Evolutionary conservation across 1,140 invertebrate species (phyloP), one percentile per base, ranked within the genome.

Genomic region (Protaetia brevitarsis): DNA sequence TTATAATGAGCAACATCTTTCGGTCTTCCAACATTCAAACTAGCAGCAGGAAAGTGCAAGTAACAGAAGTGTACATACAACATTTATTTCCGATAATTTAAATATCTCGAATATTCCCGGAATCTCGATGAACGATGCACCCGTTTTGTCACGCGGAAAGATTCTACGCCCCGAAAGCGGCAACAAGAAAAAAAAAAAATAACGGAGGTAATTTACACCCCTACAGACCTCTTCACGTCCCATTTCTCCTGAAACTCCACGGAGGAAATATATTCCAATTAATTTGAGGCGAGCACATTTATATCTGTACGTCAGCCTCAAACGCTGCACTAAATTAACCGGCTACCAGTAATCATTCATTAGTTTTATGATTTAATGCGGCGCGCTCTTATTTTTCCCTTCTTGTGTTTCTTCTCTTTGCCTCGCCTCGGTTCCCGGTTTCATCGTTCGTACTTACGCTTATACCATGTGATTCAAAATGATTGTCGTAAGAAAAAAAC

Each of bases 301-400:
- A 66, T 68, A 72, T 72, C 69, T 66, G 68, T 68, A 70, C 63
- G 68, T 72, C 70, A 71, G 60, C 65, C 66, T 64, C 65, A 65
- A 70, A 72, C 67, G 71, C 67, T 37, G 64, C 26, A 58, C 67
- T 70, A 72, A 72, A 72, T 72, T 66, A 72, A 58, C 63, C 69
- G 63, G 56, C 66, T 56, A 57, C 51, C 65, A 67, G 62, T 41
- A 56, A 69, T 69, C 63, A 63, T 66, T 69, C 68, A 68, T 68
- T 70, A 69, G 66, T 70, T 68, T 69, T 72, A 72, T 72, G 70
- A 72, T 72, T 69, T 72, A 70, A 51, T 68, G 27, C 59, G 36
- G 28, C 19, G 21, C 0, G 1, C n/a, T 30, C 2, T 64, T 51
- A n/a, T 66, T 64, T 51, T 56, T 69, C 26, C 34, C 57, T 64